Evolutionary conservation across 2,797 vertebrate species (phyloP).

Genomic region (Phoebastria nigripes): DNA sequence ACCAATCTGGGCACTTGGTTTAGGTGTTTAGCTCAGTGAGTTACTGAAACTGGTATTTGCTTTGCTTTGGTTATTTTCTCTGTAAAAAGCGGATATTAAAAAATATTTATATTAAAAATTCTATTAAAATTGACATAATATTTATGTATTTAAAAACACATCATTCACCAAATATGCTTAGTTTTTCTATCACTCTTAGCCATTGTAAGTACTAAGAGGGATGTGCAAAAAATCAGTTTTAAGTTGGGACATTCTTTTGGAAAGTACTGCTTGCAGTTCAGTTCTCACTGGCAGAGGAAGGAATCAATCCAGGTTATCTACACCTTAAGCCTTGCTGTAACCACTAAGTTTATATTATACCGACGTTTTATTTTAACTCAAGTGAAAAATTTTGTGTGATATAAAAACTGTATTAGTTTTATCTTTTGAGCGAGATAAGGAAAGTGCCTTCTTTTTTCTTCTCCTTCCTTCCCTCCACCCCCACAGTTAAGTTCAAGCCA

Average conservation of each 20-base stretch:
- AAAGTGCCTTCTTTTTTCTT: neutral
- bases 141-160: neutral
- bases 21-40: neutral
- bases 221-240: neutral
- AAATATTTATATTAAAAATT: neutral
- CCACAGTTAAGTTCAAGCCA: neutral
- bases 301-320: neutral
- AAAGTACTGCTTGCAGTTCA: neutral
- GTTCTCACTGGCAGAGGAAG: neutral
- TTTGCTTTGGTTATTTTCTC: neutral
- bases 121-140: neutral
- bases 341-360: neutral
- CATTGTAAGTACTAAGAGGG: neutral
- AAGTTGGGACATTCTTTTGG: neutral
- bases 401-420: neutral
- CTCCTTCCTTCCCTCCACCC: neutral
- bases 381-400: neutral
- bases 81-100: neutral
- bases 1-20: neutral
- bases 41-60: neutral
- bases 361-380: neutral
- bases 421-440: neutral
- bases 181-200: neutral
- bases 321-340: neutral
- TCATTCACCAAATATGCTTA: neutral